Conservation (phyloP, 2,888 invertebrate species). For the Eilema sororculum region DNA sequence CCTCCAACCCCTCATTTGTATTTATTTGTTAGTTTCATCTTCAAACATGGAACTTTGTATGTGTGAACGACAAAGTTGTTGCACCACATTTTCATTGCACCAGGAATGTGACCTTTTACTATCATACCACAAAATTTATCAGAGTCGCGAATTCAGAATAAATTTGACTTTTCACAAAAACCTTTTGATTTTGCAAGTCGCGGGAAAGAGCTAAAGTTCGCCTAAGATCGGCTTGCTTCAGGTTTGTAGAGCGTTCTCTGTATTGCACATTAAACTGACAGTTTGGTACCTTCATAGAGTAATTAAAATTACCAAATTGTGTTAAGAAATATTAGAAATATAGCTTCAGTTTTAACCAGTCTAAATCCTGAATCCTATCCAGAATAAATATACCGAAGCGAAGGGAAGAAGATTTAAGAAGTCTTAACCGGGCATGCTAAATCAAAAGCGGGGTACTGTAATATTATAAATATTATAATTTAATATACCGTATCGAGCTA, state of each 20-base stretch:
- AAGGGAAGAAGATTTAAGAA: not conserved
- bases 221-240: not conserved
- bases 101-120: conserved; percentile 43
- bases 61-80: conserved; percentile 63
- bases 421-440: not conserved
- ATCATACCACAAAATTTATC: conserved; percentile 21
- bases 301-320: not conserved
- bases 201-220: not conserved
- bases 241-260: not conserved
- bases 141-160: not conserved
- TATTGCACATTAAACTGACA: not conserved
- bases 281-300: not conserved
- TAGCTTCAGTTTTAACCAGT: not conserved
- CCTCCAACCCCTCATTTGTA: conserved; percentile 87
- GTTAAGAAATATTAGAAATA: not conserved
- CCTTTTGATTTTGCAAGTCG: not conserved
- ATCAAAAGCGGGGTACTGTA: not conserved
- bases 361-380: too few species aligned
- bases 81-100: conserved; percentile 74
- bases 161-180: not conserved
- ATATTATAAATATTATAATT: not conserved
- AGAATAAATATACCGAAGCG: not conserved
- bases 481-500: not conserved
- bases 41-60: conserved; percentile 61
- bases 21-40: conserved; percentile 79